Evolutionary conservation across 2,797 vertebrate genomes (phyloP).

Genomic region (Mycteria americana): DNA sequence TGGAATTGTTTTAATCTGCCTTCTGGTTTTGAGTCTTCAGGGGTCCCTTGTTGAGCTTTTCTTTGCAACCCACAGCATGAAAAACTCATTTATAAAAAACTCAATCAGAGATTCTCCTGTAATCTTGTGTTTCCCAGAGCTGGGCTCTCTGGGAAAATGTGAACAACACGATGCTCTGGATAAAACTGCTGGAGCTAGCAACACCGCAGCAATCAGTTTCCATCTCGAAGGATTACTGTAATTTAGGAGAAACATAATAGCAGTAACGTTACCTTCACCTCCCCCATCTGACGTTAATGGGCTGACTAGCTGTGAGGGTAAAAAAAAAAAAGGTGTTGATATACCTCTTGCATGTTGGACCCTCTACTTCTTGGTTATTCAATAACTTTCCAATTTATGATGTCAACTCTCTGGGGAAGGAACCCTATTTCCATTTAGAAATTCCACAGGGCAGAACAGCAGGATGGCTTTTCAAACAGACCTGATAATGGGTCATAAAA

Average conservation of each 20-base stretch:
- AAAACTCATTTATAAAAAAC: not conserved
- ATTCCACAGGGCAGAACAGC: not conserved
- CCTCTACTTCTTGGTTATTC: not conserved
- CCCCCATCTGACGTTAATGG: not conserved
- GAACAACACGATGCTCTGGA: not conserved
- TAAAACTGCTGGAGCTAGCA: not conserved
- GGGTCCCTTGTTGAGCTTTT: constrained; percentile 3
- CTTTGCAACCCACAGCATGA: not conserved
- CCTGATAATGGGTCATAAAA: not conserved
- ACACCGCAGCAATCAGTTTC: not conserved
- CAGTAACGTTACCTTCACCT: not conserved
- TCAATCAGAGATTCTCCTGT: not conserved
- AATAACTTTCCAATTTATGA: not conserved
- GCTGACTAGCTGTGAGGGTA: not conserved
- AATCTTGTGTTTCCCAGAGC: not conserved
- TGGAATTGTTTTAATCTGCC: constrained; percentile 11
- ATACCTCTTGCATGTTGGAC: not conserved
- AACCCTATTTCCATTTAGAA: not conserved
- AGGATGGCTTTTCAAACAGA: not conserved
- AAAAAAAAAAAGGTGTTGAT: not conserved
- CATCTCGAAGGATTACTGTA: not conserved
- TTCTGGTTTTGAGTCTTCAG: constrained; percentile 8
- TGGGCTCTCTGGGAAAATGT: not conserved
- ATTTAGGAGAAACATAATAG: not conserved
- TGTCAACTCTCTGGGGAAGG: not conserved